Percentiles rank a stretch among this genome's conserved stretches.
Conservation (phyloP, 2,797 vertebrate genomes). For the Cryptoprocta ferox region DNA sequence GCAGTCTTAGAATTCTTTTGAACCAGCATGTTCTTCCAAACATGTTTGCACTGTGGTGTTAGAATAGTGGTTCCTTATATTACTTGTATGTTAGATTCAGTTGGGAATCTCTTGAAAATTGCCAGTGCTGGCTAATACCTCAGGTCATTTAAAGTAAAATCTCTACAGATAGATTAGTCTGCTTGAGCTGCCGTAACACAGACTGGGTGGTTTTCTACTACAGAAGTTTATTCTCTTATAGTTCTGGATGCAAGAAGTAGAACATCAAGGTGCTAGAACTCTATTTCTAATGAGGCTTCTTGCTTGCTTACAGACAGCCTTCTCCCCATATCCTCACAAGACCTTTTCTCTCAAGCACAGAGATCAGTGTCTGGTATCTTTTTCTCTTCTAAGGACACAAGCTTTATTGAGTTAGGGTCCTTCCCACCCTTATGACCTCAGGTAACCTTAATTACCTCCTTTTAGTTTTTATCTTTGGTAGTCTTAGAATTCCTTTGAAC, state of each 20-base stretch:
- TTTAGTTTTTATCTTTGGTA: neutral
- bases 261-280: neutral
- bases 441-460: neutral
- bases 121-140: neutral
- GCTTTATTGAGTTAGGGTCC: neutral
- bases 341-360: neutral
- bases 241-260: neutral
- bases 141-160: neutral
- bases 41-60: neutral
- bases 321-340: neutral
- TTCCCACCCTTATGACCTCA: neutral
- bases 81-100: neutral
- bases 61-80: neutral
- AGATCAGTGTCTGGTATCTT: neutral
- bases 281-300: neutral
- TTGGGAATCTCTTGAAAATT: conserved; percentile 35
- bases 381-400: neutral
- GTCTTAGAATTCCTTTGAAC: neutral
- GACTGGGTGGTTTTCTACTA: neutral
- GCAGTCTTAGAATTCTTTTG: conserved; percentile 3
- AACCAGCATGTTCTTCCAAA: neutral
- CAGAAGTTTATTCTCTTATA: neutral
- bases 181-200: neutral
- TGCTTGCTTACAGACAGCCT: neutral
- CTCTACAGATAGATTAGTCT: neutral